These are phyloP conservation scores for Amphiprion ocellaris DNA, from an alignment of 2,113 vertebrate genomes.

Conservation along the genomic window DNA sequence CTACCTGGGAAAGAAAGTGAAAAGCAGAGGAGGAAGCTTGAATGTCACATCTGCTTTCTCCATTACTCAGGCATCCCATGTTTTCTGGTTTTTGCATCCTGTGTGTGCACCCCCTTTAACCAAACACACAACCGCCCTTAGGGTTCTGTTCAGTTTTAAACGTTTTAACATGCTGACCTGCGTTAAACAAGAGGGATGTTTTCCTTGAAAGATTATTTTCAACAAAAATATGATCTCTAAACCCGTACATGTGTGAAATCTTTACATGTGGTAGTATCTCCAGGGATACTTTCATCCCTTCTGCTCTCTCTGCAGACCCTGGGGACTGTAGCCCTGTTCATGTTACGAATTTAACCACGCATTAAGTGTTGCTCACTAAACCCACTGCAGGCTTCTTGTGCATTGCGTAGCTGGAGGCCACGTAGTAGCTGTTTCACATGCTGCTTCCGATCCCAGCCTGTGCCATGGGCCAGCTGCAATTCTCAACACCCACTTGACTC, in stretches of 20 bases:
- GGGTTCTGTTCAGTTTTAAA: conserved; percentile 4
- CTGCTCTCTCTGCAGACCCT: conserved; percentile 9
- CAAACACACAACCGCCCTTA: not conserved
- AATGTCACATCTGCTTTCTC: conserved; percentile 71
- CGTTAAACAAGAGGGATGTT: not conserved
- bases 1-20: not conserved
- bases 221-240: not conserved
- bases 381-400: conserved; percentile 10
- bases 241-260: not conserved
- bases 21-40: conserved; percentile 1
- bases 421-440: not conserved
- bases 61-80: conserved; percentile 57
- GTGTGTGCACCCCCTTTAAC: conserved; percentile 17
- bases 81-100: conserved; percentile 59
- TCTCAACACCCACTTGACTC: conserved; percentile 33
- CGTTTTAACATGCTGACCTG: not conserved
- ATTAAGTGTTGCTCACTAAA: conserved; percentile 41
- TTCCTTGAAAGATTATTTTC: not conserved
- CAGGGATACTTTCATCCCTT: not conserved
- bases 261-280: not conserved
- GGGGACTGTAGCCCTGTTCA: not conserved
- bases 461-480: conserved; percentile 13
- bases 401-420: conserved; percentile 5
- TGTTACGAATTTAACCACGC: conserved; percentile 16
- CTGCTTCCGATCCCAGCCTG: conserved; percentile 5